Conservation (phyloP, 1,140 invertebrate species). For the Halyomorpha halys region DNA sequence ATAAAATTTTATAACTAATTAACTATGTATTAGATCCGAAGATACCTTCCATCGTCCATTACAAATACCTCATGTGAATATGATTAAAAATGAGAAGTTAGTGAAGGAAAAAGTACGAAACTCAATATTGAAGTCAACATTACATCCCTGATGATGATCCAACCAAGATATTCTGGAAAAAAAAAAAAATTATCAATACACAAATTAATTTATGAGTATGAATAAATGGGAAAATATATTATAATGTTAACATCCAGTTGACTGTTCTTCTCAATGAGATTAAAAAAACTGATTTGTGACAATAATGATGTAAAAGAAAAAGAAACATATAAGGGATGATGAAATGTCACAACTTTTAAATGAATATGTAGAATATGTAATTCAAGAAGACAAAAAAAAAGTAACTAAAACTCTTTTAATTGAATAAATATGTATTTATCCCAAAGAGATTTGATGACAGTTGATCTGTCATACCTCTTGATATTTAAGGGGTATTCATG, state of each 20-base stretch:
- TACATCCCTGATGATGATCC: constrained; percentile 4
- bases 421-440: too few relatives aligned
- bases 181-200: not conserved
- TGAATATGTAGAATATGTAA: too few relatives aligned
- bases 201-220: not conserved
- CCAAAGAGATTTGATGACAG: too few relatives aligned
- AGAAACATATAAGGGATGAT: too few relatives aligned
- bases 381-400: too few relatives aligned
- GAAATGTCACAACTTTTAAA: too few relatives aligned
- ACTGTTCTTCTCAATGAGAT: not conserved
- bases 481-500: too few relatives aligned
- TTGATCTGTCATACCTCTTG: too few relatives aligned
- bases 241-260: not conserved
- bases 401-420: too few relatives aligned
- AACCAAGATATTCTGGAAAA: not conserved
- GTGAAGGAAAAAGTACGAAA: not conserved
- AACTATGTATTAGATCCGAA: not conserved
- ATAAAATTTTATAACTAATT: not conserved
- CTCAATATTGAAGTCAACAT: constrained; percentile 2
- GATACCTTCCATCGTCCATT: not conserved
- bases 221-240: not conserved
- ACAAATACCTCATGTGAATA: not conserved
- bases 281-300: not conserved
- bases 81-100: not conserved
- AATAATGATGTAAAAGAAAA: not conserved